Conservation (phyloP, 2,113 vertebrate genomes). For the Leucopsar rothschildi region DNA sequence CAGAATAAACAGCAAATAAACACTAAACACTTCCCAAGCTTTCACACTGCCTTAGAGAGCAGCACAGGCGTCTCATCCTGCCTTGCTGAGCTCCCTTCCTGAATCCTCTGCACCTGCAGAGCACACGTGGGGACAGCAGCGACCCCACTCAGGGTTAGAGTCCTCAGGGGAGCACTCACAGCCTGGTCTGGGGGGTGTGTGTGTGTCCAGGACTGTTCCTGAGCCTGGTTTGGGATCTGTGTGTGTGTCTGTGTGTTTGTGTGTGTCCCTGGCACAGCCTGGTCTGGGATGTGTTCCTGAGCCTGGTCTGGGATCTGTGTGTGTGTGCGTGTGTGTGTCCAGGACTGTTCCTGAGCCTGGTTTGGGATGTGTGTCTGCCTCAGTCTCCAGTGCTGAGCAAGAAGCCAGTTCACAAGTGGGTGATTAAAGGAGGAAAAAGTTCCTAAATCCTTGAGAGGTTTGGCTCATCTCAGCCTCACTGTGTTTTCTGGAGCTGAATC, state of each 20-base stretch:
- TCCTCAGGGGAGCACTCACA: fast-evolving
- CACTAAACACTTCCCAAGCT: not conserved
- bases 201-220: too few species aligned
- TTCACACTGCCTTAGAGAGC: not conserved
- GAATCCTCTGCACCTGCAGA: not conserved
- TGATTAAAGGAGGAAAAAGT: not conserved
- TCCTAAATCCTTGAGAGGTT: not conserved
- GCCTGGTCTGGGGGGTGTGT: not conserved
- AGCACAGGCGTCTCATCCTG: not conserved
- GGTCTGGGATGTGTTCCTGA: too few species aligned
- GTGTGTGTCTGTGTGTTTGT: too few species aligned
- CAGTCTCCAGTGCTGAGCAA: not conserved
- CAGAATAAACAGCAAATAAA: not conserved
- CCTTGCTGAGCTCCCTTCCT: not conserved
- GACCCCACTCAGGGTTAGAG: not conserved
- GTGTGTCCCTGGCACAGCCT: too few species aligned
- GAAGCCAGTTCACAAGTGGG: not conserved
- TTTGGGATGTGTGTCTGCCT: too few species aligned
- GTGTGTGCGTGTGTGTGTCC: too few species aligned
- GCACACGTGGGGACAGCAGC: fast-evolving
- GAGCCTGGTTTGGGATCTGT: not conserved
- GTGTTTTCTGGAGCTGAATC: not conserved
- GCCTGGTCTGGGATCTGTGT: too few species aligned
- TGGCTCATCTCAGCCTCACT: not conserved
- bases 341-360: too few species aligned